A percentile compares a stretch with the other conserved stretches of the same genome.
Evolutionary conservation across 2,797 vertebrate genomes (phyloP).

Genomic region (Gephyroberyx darwinii): DNA sequence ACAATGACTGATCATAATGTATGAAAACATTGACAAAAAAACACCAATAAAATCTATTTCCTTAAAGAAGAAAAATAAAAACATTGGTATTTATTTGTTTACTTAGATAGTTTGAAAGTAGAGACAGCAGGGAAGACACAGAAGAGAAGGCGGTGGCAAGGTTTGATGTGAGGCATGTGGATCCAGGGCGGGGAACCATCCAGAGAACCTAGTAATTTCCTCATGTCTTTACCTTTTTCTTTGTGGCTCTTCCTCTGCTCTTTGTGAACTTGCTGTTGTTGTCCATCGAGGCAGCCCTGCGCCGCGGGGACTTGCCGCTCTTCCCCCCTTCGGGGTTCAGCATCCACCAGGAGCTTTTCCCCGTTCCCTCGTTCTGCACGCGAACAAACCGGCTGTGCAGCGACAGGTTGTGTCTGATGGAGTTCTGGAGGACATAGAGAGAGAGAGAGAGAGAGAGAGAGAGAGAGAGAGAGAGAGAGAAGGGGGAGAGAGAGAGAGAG

Average conservation of each 20-base stretch:
- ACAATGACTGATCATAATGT: not conserved
- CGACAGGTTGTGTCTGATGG: constrained; percentile 97
- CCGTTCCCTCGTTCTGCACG: constrained; percentile 98
- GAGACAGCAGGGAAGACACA: too few species aligned
- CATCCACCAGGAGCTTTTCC: constrained; percentile 99
- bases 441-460: constrained; percentile 26
- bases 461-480: constrained; percentile 49
- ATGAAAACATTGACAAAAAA: too few species aligned
- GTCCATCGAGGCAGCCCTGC: constrained; percentile 97
- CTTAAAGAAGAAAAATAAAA: too few species aligned
- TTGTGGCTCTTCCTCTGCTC: constrained; percentile 95
- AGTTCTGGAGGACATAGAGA: constrained; percentile 85
- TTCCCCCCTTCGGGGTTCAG: constrained; percentile 98
- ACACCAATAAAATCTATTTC: too few species aligned
- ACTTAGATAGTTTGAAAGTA: too few species aligned
- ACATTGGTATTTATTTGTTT: too few species aligned
- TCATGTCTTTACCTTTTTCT: constrained; percentile 89
- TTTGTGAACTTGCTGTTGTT: constrained; percentile 99
- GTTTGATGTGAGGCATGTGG: too few species aligned
- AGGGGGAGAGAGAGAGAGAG: constrained; percentile 11
- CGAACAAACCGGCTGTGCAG: constrained; percentile 97
- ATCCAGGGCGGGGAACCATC: too few species aligned
- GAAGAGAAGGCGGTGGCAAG: too few species aligned
- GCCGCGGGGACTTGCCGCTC: constrained; percentile 96
- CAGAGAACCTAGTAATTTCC: not conserved